A percentile compares a stretch with the other conserved stretches of the same genome.
phyloP scores from a whole-genome alignment of 2,113 vertebrate genomes.

The Mormyrus iriodes region DNA sequence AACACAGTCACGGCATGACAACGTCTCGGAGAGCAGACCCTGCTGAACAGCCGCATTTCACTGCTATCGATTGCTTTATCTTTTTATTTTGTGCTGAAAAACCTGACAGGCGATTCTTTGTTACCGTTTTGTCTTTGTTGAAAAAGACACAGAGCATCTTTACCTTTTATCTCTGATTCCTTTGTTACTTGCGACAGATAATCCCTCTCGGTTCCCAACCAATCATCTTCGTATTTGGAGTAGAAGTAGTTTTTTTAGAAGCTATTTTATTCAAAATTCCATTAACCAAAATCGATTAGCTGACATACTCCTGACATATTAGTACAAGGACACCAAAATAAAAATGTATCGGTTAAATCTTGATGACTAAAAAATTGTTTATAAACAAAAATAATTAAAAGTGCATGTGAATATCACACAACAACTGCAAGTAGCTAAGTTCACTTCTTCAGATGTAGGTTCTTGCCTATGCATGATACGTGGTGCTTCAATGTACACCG shows the following conservation, averaged over 20 bases:
- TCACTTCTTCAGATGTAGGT: too few relatives aligned
- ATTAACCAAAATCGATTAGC: not conserved
- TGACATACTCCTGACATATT: not conserved
- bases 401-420: not conserved
- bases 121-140: conserved; percentile 25
- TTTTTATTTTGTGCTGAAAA: conserved; percentile 31
- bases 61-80: conserved; percentile 38
- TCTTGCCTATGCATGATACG: too few relatives aligned
- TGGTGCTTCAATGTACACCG: not conserved
- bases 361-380: not conserved
- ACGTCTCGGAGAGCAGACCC: conserved; percentile 32
- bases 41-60: conserved; percentile 26
- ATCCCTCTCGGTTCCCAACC: not conserved
- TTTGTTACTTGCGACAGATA: not conserved
- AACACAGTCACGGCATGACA: conserved; percentile 42
- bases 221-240: not conserved
- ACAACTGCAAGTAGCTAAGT: not conserved
- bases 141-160: not conserved
- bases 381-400: not conserved
- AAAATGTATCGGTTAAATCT: not conserved
- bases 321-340: not conserved
- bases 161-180: not conserved
- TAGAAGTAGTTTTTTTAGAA: not conserved
- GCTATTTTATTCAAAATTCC: not conserved
- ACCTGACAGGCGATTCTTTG: conserved; percentile 33